Evolutionary conservation across 2,113 vertebrate species (phyloP).

Genomic region (Machaerirhynchus nigripectus): DNA sequence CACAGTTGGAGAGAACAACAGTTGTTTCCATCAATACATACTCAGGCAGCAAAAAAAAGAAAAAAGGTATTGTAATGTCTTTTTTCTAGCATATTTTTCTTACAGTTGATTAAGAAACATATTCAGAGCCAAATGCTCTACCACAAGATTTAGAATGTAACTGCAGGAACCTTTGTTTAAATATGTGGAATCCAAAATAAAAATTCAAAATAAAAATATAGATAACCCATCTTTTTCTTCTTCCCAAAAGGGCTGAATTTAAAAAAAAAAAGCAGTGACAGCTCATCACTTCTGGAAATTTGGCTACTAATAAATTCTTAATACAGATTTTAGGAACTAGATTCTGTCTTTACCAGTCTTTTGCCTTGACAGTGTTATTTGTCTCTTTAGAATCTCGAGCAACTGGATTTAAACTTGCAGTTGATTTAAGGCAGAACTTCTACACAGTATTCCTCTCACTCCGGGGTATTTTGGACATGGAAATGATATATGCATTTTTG

Average conservation of each 20-base stretch:
- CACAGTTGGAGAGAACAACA: neutral
- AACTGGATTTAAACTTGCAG: neutral
- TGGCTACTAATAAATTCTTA: neutral
- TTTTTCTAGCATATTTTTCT: neutral
- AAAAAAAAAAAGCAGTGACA: neutral
- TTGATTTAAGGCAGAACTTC: neutral
- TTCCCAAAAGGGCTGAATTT: neutral
- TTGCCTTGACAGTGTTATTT: neutral
- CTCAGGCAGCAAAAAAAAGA: fast-evolving
- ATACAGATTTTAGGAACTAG: neutral
- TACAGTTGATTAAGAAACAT: neutral
- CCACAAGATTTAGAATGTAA: neutral
- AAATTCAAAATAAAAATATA: neutral
- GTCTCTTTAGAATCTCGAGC: neutral
- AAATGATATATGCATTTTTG: neutral
- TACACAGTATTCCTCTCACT: neutral
- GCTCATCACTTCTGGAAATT: neutral
- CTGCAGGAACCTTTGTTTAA: neutral
- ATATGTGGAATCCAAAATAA: neutral
- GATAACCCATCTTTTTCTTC: neutral
- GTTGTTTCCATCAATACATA: neutral
- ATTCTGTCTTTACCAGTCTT: neutral
- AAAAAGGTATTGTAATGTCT: neutral
- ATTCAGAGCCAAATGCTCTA: neutral
- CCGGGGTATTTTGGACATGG: neutral